Evolutionary conservation across 1,140 invertebrate species (phyloP), one percentile per base, ranked within the genome.

Genomic region (Hormaphis cornu): DNA sequence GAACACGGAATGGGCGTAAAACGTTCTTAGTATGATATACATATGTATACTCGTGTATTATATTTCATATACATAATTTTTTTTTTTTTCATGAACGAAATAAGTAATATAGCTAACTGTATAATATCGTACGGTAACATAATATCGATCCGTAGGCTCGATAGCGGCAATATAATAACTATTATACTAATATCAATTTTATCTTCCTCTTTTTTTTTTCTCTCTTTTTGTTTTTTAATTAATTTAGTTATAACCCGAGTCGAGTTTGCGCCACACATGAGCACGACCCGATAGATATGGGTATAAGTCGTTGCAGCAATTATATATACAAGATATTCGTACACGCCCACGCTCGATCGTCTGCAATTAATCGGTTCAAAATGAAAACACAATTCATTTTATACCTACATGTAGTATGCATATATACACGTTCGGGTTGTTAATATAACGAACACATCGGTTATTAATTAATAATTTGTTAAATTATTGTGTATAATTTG

Each of bases 381-480:
- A 66, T 16, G 44, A 66, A 48, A 66, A 48, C 61, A 20, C 44
- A 58, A 58, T 37, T 58, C 20, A 20, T n/a, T n/a, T n/a, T n/a
- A n/a, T n/a, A n/a, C n/a, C n/a, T n/a, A n/a, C n/a, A n/a, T n/a
- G n/a, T n/a, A n/a, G n/a, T 40, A 24, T 58, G 40, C 22, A 35
- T 24, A 16, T 16, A 37, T 53, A 22, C 42, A 14, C 3, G 16
- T 20, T 30, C 28, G n/a, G 20, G 14, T 20, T 44, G 18, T 28
- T 16, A 37, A 28, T n/a, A 26, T 40, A 42, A 44, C 58, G 40
- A 44, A 61, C 40, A 46, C 37, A 20, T 66, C 61, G 61, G 50
- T 66, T 66, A 66, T 66, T 66, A 66, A 66, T 66, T 66, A 66
- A 66, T 66, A 50, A 66, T 66, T 66, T 66, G 50, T 66, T 66